Evolutionary conservation across 1,140 invertebrate genomes (phyloP), one percentile per base, ranked within the genome.

Genomic region (Lysiphlebus fabarum): DNA sequence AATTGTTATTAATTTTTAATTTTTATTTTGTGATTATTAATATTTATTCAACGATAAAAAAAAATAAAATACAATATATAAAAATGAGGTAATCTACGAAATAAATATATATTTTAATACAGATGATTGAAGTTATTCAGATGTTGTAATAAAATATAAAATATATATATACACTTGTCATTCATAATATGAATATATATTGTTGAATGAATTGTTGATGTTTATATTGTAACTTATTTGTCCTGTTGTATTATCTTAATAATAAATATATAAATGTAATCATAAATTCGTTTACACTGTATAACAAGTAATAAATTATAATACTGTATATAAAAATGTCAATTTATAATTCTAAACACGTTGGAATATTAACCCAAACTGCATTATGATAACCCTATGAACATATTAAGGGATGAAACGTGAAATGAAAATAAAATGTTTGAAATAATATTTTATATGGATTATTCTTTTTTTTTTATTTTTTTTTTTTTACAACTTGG

Each of bases 341-440:
- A 38, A 48, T 26, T 37, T 33, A 56, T 62, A 62, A 70, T 75
- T 72, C 68, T 53, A 50, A 44, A 62, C 69, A 73, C 72, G 68
- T 71, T 65, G 70, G 65, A 63, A 67, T 67, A 70, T 73, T 70
- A 72, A 73, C 71, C 62, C 66, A 62, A 63, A 64, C 60, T 50
- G 58, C 55, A 59, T 59, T 42, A 34, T 54, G 58, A 59, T 59
- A 54, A 59, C 58, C 58, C 51, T 42, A 26, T 12, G 37, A 54
- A 48, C 58, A 37, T 59, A 54, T 54, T 45, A 47, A 44, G 44
- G 58, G 47, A 9, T 5, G 36, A 12, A n/a, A 34, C 6, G 49
- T 7, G n/a, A 49, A 34, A 34, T n/a, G 36, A 33, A 34, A 4
- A n/a, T 7, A 14, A n/a, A 45, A 6, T 11, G 14, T 26, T 26